phyloP scores from a whole-genome alignment of 2,113 vertebrate genomes.

The Bolborhynchus lineola region DNA sequence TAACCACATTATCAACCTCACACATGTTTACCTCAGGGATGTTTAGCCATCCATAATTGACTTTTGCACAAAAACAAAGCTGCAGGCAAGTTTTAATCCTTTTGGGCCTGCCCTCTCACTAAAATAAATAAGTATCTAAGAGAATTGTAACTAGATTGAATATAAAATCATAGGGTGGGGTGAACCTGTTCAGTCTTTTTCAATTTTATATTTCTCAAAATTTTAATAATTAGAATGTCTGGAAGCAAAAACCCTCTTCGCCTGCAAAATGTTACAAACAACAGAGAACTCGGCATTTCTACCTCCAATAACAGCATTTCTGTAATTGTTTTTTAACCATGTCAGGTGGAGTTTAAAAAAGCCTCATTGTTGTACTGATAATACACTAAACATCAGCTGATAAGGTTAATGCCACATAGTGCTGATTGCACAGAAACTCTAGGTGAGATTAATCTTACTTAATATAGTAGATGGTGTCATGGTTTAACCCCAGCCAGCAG shows the following conservation, averaged over 20 bases:
- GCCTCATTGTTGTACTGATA: background rate
- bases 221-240: background rate
- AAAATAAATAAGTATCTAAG: slow-evolving; percentile 74
- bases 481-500: background rate
- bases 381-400: background rate
- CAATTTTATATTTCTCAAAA: background rate
- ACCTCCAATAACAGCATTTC: background rate
- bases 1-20: slow-evolving; percentile 80
- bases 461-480: background rate
- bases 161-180: background rate
- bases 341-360: background rate
- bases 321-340: background rate
- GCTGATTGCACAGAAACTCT: background rate
- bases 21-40: slow-evolving; percentile 85
- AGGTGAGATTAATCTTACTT: background rate
- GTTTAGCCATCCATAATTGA: slow-evolving; percentile 80
- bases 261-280: background rate
- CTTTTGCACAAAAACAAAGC: slow-evolving; percentile 76
- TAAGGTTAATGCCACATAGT: background rate
- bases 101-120: slow-evolving; percentile 73
- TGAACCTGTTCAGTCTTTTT: background rate
- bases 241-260: background rate
- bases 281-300: background rate
- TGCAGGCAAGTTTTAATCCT: slow-evolving; percentile 77
- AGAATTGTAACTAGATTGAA: slow-evolving; percentile 55